Percentiles rank a stretch among this genome's conserved stretches.
These are phyloP conservation scores for Myotis vivesi DNA, from an alignment of 2,797 vertebrate species.

Conservation along the genomic window DNA sequence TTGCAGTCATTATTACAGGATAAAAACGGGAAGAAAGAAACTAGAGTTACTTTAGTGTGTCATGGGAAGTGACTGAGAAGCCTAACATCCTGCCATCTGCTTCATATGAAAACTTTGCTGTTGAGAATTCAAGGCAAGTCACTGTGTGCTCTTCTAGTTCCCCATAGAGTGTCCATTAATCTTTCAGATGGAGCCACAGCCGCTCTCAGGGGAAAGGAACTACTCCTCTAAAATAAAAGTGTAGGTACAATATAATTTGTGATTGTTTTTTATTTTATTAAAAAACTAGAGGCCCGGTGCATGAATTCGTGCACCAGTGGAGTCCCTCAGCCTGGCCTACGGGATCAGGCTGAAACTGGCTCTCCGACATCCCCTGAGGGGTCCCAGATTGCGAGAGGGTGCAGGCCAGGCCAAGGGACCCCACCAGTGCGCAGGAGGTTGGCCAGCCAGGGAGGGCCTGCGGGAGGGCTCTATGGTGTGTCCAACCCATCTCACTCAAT, in stretches of 20 bases:
- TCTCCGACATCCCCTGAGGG: too few relatives aligned
- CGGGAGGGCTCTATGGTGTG: too few relatives aligned
- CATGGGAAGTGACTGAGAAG: constrained; percentile 2
- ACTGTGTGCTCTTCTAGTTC: neutral
- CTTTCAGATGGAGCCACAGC: neutral
- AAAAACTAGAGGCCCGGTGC: too few relatives aligned
- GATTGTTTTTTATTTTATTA: neutral
- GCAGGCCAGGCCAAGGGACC: too few relatives aligned
- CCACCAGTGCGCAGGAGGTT: too few relatives aligned
- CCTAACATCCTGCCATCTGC: constrained; percentile 34
- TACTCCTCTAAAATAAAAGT: constrained; percentile 34
- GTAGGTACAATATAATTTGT: neutral
- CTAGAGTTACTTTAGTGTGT: neutral
- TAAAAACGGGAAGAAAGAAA: constrained; percentile 28
- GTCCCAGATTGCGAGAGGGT: too few relatives aligned
- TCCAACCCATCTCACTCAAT: too few relatives aligned
- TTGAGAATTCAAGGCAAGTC: neutral
- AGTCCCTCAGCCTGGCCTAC: too few relatives aligned
- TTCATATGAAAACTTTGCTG: constrained; percentile 32
- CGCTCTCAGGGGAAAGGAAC: neutral
- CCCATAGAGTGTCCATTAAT: neutral
- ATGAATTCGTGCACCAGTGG: too few relatives aligned
- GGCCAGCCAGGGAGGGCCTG: too few relatives aligned
- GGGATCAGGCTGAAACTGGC: too few relatives aligned
- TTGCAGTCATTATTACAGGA: neutral